Base-by-base conservation (phyloP, 2,888 invertebrate genomes). In the Hemicrepidius hirtus region DNA sequence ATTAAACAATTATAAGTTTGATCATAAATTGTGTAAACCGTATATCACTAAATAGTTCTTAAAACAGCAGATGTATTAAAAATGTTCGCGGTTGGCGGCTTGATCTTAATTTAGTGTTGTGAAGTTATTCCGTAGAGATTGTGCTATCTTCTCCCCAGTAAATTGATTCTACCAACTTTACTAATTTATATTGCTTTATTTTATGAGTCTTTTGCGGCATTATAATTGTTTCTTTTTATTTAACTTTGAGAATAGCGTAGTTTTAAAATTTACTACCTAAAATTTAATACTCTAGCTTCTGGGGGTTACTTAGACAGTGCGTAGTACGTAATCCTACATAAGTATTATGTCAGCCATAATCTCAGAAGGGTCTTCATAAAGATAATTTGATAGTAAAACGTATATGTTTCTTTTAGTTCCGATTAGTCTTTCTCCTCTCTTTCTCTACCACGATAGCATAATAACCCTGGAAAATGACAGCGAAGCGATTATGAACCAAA, bases 101-200 rank as follows among this genome's bases (percentile, higher is more conserved):
- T 69, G 53, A 74, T 71, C 68, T 68, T 74, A 74, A 74, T 74
- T 71, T 71, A 68, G 32, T 68, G 66, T 37, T 53, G 18, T 44
- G 37, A 63, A 57, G 67, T 55, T 69, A 69, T 63, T 62, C 60
- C 35, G 28, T 18, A 21, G 63, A 69, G 62, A 62, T 63, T 69
- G 62, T 40, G 40, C 62, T 69, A 69, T 63, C 68, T 69, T 68
- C 60, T 49, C 50, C 59, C 57, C 57, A 57, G 57, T 57, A 57
- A 57, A 57, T 57, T 57, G 57, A 57, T 57, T 57, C 37, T 60
- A 55, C 57, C 65, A 73, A 75, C 65, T 73, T 75, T 50, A 35
- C 70, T 69, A 73, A 73, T 75, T 75, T 70, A 67, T 67, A 70
- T 73, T 70, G 46, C 60, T 59, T 70, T 65, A 68, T 65, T 75